Base-by-base conservation (phyloP, 2,113 vertebrate species). In the Collichthys lucidus region DNA sequence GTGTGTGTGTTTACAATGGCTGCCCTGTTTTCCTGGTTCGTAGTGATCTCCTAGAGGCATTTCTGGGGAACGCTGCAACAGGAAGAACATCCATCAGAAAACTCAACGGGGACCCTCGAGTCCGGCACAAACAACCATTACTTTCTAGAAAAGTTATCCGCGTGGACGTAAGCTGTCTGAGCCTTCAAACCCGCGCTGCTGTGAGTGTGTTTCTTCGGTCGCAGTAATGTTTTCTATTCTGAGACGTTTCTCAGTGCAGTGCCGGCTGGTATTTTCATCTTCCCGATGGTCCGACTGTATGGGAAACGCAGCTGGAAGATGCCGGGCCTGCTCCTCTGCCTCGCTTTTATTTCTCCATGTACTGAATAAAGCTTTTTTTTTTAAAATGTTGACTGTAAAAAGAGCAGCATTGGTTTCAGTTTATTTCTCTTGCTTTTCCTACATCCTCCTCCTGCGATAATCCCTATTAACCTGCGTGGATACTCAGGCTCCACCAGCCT, bases 81-180 rank as follows among this genome's bases (percentile, higher is more conserved):
- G 47, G 49, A 78, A 65, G 11, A 44, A 61, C 50, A 81, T 65
- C 83, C 50, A 81, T 65, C 85, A 77, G 62, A 24, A 29, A 66
- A 47, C 17, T 61, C 60, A 53, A 22, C 2, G n/a, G 42, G 35
- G 64, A 73, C 31, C 24, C 24, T 4, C 35, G n/a, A 57, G 24
- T 65, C 68, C 49, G 11, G 35, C 22, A 79, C 64, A 63, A 76
- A 85, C 61, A 77, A 31, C 42, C 62, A 60, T 60, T 50, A 83
- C 20, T 77, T 56, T 47, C 10, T 16, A 40, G 20, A 55, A 59
- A 68, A 60, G 68, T 56, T 62, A 26, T 53, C 52, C 31, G 47
- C 35, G 11, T 15, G 22, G 53, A 61, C 44, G 20, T 60, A 24
- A 46, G 46, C 47, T 40, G 59, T 73, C 67, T 17, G 14, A 50